phyloP scores from a whole-genome alignment of 2,888 invertebrate species.

The Apoda limacodes region DNA sequence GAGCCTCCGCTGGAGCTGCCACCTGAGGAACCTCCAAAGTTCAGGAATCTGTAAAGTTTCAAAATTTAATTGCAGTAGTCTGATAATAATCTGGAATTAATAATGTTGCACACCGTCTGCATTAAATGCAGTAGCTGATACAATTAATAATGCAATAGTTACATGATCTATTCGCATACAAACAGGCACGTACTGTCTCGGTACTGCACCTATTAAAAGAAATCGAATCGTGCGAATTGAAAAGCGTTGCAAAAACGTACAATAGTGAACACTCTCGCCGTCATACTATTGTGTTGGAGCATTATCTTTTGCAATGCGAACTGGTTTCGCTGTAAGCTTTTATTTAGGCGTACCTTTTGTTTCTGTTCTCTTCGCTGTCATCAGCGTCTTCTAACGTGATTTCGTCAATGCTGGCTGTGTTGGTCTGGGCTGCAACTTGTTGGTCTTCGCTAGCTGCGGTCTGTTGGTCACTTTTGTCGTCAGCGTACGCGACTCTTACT shows the following conservation, averaged over 20 bases:
- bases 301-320: too few relatives aligned
- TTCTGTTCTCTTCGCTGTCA: conserved; percentile 80
- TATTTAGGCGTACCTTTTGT: conserved; percentile 78
- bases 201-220: conserved; percentile 23
- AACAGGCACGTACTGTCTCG: conserved; percentile 16
- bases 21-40: conserved; percentile 70
- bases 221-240: conserved; percentile 45
- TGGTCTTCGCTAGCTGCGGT: conserved; percentile 43
- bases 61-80: background rate
- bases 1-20: conserved; percentile 76
- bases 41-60: conserved; percentile 65
- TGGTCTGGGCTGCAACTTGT: conserved; percentile 70
- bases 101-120: too few relatives aligned
- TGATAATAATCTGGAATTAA: conserved; percentile 17
- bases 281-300: too few relatives aligned
- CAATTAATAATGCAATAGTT: too few relatives aligned
- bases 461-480: conserved; percentile 25
- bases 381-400: conserved; percentile 78
- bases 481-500: conserved; percentile 72
- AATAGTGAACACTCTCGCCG: conserved; percentile 24
- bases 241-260: conserved; percentile 32
- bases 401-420: conserved; percentile 75
- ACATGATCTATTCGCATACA: conserved; percentile 25
- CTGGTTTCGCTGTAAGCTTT: too few relatives aligned
- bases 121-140: too few relatives aligned